Evolutionary conservation across 2,888 invertebrate species (phyloP), one percentile per base, ranked within the genome.

Genomic region (Brassicogethes aeneus): DNA sequence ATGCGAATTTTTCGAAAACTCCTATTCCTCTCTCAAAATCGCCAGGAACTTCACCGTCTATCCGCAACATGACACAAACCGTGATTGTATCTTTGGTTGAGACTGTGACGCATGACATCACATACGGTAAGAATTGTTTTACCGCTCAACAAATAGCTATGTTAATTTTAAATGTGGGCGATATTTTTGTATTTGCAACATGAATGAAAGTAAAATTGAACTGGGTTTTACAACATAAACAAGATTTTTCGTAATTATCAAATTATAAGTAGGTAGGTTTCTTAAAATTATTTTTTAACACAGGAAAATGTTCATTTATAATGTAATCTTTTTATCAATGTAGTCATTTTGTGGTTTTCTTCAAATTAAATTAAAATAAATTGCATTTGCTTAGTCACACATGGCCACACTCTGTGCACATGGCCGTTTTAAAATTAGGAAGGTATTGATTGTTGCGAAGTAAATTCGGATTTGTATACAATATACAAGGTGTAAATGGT

Each of bases 31-130:
- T 68, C 39, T 68, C 67, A 34, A 66, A 65, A 57, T 66, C 67
- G 13, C 59, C 61, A 34, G 56, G 50, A 36, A 42, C 55, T 16
- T 64, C 66, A 61, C 66, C 65, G 51, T 65, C 67, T 61, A 61
- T 65, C 46, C 62, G 69, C 34, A 52, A 51, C 43, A 64, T 65
- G 62, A 68, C 68, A 34, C 62, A 63, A 51, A 69, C 67, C 45
- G 69, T 68, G 36, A 66, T 68, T 23, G 68, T 69, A 32, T 67
- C 67, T 8, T 54, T 68, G 40, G 64, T 54, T 57, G 69, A 70
- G 57, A 74, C 73, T 58, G 70, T 75, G 64, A 75, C 72, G 44
- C 75, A 74, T 60, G 70, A 71, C 56, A 70, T 75, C 53, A 75
- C 74, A 48, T 75, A 73, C 59, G 75, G 75, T 76, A 57, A 65